Conservation (phyloP, 92 coral and sea anemone species). For the Porites lobata region DNA sequence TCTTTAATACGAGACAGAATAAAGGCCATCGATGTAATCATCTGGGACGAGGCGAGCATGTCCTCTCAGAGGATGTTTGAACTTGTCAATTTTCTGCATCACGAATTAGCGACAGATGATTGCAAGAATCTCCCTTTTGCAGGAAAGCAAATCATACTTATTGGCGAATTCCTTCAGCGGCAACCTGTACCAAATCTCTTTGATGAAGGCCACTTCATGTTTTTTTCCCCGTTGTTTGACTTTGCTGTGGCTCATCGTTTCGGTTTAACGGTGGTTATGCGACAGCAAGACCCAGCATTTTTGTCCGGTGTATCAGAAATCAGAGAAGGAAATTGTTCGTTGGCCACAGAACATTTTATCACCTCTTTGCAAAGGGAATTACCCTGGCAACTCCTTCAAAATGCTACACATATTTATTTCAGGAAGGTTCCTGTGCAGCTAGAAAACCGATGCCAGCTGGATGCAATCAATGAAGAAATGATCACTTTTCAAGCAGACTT, state of each 20-base stretch:
- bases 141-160: conserved; percentile 16
- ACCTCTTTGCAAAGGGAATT: neutral
- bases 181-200: conserved; percentile 46
- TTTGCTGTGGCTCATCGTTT: conserved; percentile 25
- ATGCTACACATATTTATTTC: conserved; percentile 15
- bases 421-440: conserved; percentile 5
- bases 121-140: conserved; percentile 4
- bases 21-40: conserved; percentile 1
- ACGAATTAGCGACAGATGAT: conserved; percentile 9
- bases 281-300: neutral
- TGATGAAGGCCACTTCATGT: conserved; percentile 19
- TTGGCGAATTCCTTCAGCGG: conserved; percentile 32
- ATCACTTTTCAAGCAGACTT: neutral
- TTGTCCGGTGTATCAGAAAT: neutral
- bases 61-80: conserved; percentile 24
- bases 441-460: neutral
- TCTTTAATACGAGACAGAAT: conserved; percentile 27
- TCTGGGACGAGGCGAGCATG: conserved; percentile 27
- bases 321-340: neutral
- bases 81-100: conserved; percentile 41
- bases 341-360: neutral
- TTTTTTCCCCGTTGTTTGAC: neutral
- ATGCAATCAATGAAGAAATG: neutral
- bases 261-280: neutral
- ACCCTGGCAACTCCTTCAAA: neutral